Percentiles rank a stretch among this genome's conserved stretches.
These are phyloP conservation scores for Machimus rusticus DNA, from an alignment of 2,888 invertebrate genomes.

Conservation along the genomic window DNA sequence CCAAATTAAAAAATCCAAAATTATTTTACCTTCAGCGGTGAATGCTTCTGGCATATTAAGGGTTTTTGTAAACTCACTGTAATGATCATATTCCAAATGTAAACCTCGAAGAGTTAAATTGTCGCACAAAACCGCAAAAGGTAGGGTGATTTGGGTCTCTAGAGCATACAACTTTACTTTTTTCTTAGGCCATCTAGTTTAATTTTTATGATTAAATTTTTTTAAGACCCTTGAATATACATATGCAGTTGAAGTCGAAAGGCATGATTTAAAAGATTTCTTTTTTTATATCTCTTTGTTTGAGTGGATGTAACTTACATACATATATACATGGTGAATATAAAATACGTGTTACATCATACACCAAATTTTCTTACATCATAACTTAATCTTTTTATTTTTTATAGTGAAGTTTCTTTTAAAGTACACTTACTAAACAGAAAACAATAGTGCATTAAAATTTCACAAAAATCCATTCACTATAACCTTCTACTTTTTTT, in stretches of 20 bases:
- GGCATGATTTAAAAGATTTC: background rate
- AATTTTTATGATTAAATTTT: background rate
- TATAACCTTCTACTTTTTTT: no score
- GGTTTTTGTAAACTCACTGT: slow-evolving; percentile 51
- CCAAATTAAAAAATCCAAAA: background rate
- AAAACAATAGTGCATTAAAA: no score
- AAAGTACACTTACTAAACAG: no score
- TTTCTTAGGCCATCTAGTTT: slow-evolving; percentile 48
- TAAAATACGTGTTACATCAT: no score
- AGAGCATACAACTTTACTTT: slow-evolving; percentile 50
- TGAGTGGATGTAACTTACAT: no score
- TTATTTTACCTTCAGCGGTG: background rate
- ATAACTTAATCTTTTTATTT: no score
- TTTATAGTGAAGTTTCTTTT: no score
- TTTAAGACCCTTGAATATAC: slow-evolving; percentile 47
- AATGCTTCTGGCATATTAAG: background rate
- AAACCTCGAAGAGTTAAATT: slow-evolving; percentile 55
- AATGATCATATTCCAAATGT: slow-evolving; percentile 54
- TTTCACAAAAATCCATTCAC: no score
- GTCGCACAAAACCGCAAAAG: slow-evolving; percentile 52
- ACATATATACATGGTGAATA: no score
- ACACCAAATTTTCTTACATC: no score
- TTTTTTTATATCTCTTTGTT: no score
- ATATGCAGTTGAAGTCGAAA: background rate
- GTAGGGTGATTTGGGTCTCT: slow-evolving; percentile 51